These are phyloP conservation scores for Xiphophorus hellerii DNA, from an alignment of 2,113 vertebrate genomes.

Conservation along the genomic window DNA sequence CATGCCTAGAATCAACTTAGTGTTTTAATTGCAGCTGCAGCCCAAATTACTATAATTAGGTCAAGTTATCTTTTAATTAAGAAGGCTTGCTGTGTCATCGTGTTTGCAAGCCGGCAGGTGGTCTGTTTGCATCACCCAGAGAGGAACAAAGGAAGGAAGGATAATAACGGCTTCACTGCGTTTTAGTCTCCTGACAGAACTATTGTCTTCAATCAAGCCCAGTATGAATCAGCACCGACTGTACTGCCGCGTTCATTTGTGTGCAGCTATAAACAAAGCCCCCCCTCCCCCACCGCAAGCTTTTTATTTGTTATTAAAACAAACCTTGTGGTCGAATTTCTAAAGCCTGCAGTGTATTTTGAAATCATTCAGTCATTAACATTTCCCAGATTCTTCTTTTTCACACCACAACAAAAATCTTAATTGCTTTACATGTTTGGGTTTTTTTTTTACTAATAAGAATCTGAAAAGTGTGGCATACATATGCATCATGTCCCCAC, in stretches of 20 bases:
- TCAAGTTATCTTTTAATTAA: conserved; percentile 71
- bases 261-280: no score
- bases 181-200: neutral
- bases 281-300: no score
- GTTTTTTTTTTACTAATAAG: neutral
- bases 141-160: neutral
- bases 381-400: neutral
- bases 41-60: conserved; percentile 66
- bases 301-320: neutral
- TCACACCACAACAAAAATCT: neutral
- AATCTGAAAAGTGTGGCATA: neutral
- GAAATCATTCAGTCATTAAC: neutral
- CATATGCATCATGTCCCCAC: no score
- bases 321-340: neutral
- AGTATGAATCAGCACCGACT: neutral
- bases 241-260: neutral
- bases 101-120: conserved; percentile 53
- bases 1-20: conserved; percentile 3
- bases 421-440: no score
- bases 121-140: conserved; percentile 35
- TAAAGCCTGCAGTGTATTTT: neutral
- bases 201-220: neutral
- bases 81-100: conserved; percentile 27
- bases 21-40: conserved; percentile 36
- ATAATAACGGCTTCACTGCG: neutral